phyloP scores from a whole-genome alignment of 2,113 vertebrate species.

The Pseudopodoces humilis region DNA sequence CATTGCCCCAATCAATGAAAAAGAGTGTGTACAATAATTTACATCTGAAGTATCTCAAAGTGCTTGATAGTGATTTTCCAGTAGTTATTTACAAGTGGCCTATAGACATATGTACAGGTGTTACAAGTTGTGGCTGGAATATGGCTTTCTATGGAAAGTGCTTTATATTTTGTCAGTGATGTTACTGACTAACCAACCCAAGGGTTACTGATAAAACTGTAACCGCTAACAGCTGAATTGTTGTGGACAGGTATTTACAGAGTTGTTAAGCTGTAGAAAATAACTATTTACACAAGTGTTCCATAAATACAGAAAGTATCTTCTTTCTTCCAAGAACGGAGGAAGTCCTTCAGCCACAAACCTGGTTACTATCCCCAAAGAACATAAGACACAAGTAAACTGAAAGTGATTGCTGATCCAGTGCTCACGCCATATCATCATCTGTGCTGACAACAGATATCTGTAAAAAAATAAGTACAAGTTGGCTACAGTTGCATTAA shows the following conservation, averaged over 20 bases:
- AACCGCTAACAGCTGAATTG: conserved; percentile 80
- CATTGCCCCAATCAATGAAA: conserved; percentile 87
- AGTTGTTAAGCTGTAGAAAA: conserved; percentile 73
- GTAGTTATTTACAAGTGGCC: conserved; percentile 79
- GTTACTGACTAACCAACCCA: conserved; percentile 72
- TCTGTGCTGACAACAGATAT: conserved; percentile 98
- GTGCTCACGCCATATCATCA: conserved; percentile 87
- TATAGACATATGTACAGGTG: conserved; percentile 91
- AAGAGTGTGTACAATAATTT: conserved; percentile 86
- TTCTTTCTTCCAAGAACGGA: conserved; percentile 83
- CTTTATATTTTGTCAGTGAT: conserved; percentile 76
- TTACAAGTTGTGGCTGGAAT: conserved; percentile 77
- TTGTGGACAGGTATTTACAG: conserved; percentile 73
- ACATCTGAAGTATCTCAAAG: conserved; percentile 92
- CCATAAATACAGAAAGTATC: conserved; percentile 65
- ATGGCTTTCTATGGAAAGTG: conserved; percentile 86
- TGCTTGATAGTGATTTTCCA: conserved; percentile 88
- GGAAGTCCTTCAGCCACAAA: conserved; percentile 78
- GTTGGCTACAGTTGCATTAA: not conserved
- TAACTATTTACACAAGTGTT: conserved; percentile 73
- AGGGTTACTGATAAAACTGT: conserved; percentile 68
- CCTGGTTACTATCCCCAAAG: conserved; percentile 73
- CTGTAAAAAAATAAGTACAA: conserved; percentile 70
- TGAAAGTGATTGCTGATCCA: conserved; percentile 34
- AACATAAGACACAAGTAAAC: conserved; percentile 64